A percentile compares a stretch with the other conserved stretches of the same genome.
Conservation (phyloP, 2,797 vertebrate genomes). For the Manis javanica region DNA sequence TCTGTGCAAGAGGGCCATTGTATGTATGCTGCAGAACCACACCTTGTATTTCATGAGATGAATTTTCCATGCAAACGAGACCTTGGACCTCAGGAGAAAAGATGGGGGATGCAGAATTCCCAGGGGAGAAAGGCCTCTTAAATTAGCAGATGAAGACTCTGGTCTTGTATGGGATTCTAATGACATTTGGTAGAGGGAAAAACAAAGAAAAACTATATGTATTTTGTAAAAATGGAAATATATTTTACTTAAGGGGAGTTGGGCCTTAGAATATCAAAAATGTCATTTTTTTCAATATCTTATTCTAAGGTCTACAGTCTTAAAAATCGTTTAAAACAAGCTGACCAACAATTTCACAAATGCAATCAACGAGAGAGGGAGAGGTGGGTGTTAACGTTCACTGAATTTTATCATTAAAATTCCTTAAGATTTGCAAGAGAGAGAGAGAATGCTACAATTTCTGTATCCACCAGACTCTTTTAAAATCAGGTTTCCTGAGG, state of each 20-base stretch:
- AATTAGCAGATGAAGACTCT: neutral
- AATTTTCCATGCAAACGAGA: too few species aligned
- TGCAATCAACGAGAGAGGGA: neutral
- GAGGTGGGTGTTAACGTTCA: neutral
- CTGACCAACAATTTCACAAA: neutral
- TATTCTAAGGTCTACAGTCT: neutral
- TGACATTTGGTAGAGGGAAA: neutral
- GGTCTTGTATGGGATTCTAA: neutral
- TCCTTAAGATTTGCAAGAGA: neutral
- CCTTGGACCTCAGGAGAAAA: neutral
- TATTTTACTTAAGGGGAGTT: neutral
- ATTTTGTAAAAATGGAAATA: neutral
- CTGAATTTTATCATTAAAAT: neutral
- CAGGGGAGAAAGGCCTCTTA: neutral
- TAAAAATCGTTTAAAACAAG: neutral
- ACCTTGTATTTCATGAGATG: too few species aligned
- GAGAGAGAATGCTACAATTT: too few species aligned
- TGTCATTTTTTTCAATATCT: neutral
- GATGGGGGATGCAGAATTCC: neutral
- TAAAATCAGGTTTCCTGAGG: neutral
- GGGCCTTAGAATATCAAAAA: neutral
- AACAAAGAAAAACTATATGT: neutral
- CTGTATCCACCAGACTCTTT: neutral
- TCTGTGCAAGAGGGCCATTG: neutral
- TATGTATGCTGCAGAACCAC: fast-evolving